These are phyloP conservation scores for Botia kubotai DNA, from an alignment of 2,797 vertebrate genomes.

Conservation along the genomic window DNA sequence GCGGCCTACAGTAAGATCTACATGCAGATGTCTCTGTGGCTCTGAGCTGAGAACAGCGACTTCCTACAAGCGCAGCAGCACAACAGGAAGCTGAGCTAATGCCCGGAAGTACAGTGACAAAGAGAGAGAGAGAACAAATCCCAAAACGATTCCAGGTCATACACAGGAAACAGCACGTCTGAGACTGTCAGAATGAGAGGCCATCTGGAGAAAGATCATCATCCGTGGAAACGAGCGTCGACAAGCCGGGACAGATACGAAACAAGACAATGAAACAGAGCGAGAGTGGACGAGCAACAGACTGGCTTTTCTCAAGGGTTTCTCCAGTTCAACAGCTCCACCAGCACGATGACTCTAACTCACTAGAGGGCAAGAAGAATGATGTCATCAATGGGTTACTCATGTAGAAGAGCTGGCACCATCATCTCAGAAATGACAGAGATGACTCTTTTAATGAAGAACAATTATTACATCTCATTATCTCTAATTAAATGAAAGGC, in stretches of 20 bases:
- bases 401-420: not conserved
- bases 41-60: slow-evolving; percentile 38
- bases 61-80: slow-evolving; percentile 42
- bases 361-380: not conserved
- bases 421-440: slow-evolving; percentile 6
- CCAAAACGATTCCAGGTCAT: slow-evolving; percentile 15
- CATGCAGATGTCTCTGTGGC: slow-evolving; percentile 45
- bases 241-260: slow-evolving; percentile 56
- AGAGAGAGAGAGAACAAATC: slow-evolving; percentile 1
- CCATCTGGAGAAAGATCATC: slow-evolving; percentile 4
- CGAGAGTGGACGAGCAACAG: slow-evolving; percentile 2
- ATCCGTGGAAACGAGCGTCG: slow-evolving; percentile 32
- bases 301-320: slow-evolving; percentile 13
- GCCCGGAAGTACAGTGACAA: slow-evolving; percentile 59
- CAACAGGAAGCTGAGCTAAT: slow-evolving; percentile 63
- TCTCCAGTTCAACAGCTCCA: slow-evolving; percentile 27
- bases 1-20: slow-evolving; percentile 53
- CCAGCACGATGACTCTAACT: not conserved
- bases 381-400: not conserved
- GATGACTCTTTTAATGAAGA: not conserved
- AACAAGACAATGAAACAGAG: slow-evolving; percentile 37
- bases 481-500: not conserved
- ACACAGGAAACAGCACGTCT: slow-evolving; percentile 55
- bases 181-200: slow-evolving; percentile 46
- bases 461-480: slow-evolving; percentile 10